Evolutionary conservation across 2,797 vertebrate species (phyloP).

Genomic region (Tokudaia tokunoshimensis): DNA sequence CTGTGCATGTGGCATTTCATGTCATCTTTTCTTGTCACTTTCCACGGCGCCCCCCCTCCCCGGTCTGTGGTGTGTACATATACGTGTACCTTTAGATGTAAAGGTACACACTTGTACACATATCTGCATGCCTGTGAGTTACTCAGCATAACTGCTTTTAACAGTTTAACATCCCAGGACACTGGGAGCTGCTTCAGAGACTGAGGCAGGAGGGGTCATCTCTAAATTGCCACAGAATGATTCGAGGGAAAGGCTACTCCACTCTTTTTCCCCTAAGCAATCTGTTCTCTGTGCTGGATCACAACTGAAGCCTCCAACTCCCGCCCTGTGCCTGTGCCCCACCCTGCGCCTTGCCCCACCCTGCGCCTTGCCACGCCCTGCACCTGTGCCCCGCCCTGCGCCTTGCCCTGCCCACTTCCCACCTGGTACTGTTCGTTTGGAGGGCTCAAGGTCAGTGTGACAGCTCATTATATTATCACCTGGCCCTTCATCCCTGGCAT

Average conservation of each 20-base stretch:
- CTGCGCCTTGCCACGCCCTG: fast-evolving
- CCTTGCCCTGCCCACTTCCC: not conserved
- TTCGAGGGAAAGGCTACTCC: not conserved
- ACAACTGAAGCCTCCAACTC: not conserved
- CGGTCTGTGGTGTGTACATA: not conserved
- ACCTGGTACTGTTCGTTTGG: not conserved
- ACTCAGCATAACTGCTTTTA: not conserved
- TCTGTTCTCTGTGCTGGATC: not conserved
- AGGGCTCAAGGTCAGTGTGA: not conserved
- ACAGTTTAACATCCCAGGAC: constrained; percentile 19
- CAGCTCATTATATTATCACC: not conserved
- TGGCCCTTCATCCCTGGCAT: not conserved
- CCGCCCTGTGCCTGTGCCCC: not conserved
- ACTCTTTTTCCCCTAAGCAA: not conserved
- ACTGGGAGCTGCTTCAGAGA: not conserved
- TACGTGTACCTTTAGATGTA: not conserved
- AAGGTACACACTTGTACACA: not conserved
- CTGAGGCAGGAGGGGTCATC: not conserved
- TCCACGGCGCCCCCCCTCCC: not conserved
- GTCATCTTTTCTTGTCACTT: not conserved
- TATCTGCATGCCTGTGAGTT: not conserved
- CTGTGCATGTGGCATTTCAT: not conserved
- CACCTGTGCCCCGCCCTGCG: not conserved
- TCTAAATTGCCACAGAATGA: not conserved
- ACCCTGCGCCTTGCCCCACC: not conserved